A percentile compares a stretch with the other conserved stretches of the same genome.
Evolutionary conservation across 2,113 vertebrate species (phyloP).

Genomic region (Ardeotis arabs): DNA sequence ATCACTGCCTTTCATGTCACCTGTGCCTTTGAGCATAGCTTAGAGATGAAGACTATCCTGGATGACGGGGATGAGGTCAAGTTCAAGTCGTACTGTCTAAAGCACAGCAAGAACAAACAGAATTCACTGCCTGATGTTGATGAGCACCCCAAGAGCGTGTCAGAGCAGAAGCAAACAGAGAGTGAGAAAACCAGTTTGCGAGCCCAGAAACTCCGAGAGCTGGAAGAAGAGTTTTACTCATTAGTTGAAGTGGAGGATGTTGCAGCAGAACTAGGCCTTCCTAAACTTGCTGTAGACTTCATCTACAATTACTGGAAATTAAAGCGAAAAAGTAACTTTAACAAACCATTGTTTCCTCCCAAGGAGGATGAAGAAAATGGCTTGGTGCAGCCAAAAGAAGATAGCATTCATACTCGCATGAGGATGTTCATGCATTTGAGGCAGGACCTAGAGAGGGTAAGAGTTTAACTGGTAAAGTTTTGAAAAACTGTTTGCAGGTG

Average conservation of each 20-base stretch:
- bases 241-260: constrained; percentile 87
- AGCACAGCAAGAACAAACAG: constrained; percentile 92
- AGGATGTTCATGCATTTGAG: constrained; percentile 99
- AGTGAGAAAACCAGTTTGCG: constrained; percentile 87
- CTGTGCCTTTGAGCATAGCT: constrained; percentile 96
- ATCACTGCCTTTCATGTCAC: constrained; percentile 99
- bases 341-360: constrained; percentile 92
- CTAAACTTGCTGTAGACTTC: constrained; percentile 84
- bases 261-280: constrained; percentile 82
- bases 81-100: constrained; percentile 96
- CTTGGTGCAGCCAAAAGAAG: constrained; percentile 90
- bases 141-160: constrained; percentile 76
- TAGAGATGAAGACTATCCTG: constrained; percentile 98
- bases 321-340: constrained; percentile 94
- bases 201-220: constrained; percentile 92
- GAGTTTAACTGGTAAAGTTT: constrained; percentile 32
- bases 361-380: constrained; percentile 91
- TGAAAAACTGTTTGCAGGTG: not conserved
- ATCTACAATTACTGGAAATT: constrained; percentile 99
- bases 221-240: constrained; percentile 94
- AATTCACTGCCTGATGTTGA: constrained; percentile 64
- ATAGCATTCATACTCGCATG: constrained; percentile 96
- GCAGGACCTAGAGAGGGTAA: constrained; percentile 96
- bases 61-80: constrained; percentile 97
- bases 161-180: constrained; percentile 84